Conservation (phyloP, 2,888 invertebrate genomes). For the Drosophila recens region DNA sequence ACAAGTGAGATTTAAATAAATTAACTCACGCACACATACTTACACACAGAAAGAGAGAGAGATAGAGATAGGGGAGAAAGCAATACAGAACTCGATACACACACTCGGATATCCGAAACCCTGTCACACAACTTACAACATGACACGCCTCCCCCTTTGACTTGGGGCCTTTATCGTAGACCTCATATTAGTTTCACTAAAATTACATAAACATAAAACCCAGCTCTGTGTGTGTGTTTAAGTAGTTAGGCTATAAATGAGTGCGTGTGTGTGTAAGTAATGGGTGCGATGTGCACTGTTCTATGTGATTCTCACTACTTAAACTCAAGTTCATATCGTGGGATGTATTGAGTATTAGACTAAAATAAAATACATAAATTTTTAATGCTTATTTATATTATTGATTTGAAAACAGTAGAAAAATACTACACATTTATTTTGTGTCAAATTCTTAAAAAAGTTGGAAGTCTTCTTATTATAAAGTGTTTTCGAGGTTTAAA, state of each 20-base stretch:
- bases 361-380: no score
- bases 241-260: conserved; percentile 8
- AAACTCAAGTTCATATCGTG: background rate
- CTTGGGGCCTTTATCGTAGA: conserved; percentile 23
- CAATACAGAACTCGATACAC: conserved; percentile 28
- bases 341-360: background rate
- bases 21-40: conserved; percentile 60
- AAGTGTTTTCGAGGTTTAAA: no score
- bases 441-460: background rate
- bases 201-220: conserved; percentile 35
- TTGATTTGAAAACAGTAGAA: background rate
- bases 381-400: no score
- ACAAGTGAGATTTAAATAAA: conserved; percentile 78
- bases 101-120: conserved; percentile 21
- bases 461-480: background rate
- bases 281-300: conserved; percentile 14
- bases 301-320: conserved; percentile 13
- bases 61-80: conserved; percentile 7
- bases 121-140: conserved; percentile 27
- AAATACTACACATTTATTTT: no score
- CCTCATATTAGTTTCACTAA: conserved; percentile 24
- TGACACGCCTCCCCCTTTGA: conserved; percentile 13
- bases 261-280: conserved; percentile 11
- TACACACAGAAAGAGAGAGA: conserved; percentile 7
- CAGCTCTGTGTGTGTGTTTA: conserved; percentile 10